phyloP scores from a whole-genome alignment of 2,113 vertebrate species.

The Microcebus tavaratra region DNA sequence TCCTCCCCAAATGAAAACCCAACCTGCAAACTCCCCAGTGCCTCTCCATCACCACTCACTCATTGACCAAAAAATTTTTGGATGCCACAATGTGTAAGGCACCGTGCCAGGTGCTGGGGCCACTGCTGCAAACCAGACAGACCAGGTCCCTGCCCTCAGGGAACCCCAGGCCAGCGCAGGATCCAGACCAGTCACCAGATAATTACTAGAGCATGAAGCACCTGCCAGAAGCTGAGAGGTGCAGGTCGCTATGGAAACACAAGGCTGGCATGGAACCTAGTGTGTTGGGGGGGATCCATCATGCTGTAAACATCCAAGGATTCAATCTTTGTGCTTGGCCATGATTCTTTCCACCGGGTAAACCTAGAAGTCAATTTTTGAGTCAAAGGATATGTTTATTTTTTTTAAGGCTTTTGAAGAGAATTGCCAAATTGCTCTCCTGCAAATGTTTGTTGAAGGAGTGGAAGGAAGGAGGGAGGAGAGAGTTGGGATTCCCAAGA shows the following conservation, averaged over 20 bases:
- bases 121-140: neutral
- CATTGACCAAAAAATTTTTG: neutral
- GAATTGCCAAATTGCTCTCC: neutral
- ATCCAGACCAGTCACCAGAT: neutral
- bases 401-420: constrained; percentile 15
- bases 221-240: neutral
- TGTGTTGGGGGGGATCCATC: neutral
- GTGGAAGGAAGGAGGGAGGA: neutral
- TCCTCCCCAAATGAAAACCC: neutral
- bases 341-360: neutral
- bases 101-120: neutral
- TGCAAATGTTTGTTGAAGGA: neutral
- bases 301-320: neutral
- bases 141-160: neutral
- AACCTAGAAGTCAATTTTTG: constrained; percentile 1
- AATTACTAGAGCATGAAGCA: neutral
- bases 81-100: neutral
- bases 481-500: neutral
- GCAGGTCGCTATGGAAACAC: constrained; percentile 39
- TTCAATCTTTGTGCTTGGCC: neutral
- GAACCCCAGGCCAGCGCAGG: neutral
- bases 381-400: neutral
- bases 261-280: neutral
- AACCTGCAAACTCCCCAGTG: neutral
- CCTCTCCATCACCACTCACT: neutral